Evolutionary conservation across 2,888 invertebrate species (phyloP).

Genomic region (Uloborus plumipes): DNA sequence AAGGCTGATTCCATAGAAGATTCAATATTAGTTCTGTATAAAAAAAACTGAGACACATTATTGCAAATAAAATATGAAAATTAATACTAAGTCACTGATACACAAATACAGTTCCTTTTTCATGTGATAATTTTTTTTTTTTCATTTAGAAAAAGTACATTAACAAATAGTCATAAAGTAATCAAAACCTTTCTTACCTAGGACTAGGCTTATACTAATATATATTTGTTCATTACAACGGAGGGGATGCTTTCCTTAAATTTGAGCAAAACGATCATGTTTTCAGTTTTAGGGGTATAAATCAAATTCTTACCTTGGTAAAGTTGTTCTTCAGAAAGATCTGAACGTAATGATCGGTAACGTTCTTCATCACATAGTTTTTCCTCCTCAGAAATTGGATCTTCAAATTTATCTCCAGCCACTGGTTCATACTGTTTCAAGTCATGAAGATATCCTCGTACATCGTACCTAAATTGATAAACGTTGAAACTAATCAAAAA

Average conservation of each 20-base stretch:
- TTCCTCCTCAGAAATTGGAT: slow-evolving; percentile 82
- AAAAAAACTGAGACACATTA: slow-evolving; percentile 61
- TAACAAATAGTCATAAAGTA: too few species aligned
- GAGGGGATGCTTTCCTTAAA: too few species aligned
- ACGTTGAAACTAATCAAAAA: too few species aligned
- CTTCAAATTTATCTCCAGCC: slow-evolving; percentile 73
- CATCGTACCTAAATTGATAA: slow-evolving; percentile 84
- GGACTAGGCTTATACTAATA: too few species aligned
- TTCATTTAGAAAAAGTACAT: too few species aligned
- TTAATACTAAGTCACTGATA: too few species aligned
- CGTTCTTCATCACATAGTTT: slow-evolving; percentile 95
- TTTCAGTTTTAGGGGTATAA: slow-evolving; percentile 35
- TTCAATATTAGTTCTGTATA: slow-evolving; percentile 37
- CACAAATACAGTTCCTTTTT: too few species aligned
- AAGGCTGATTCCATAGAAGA: slow-evolving; percentile 24
- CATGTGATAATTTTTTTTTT: too few species aligned
- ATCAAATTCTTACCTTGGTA: slow-evolving; percentile 82
- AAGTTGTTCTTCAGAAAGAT: slow-evolving; percentile 88
- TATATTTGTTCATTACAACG: too few species aligned
- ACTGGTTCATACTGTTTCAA: slow-evolving; percentile 84
- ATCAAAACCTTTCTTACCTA: too few species aligned
- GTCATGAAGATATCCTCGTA: slow-evolving; percentile 91
- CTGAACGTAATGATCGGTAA: slow-evolving; percentile 87
- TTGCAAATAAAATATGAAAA: slow-evolving; percentile 34
- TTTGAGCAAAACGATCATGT: neutral